Percentiles rank a stretch among this genome's conserved stretches.
Conservation (phyloP, 1,140 invertebrate species). For the Cyphomyrmex costatus region DNA sequence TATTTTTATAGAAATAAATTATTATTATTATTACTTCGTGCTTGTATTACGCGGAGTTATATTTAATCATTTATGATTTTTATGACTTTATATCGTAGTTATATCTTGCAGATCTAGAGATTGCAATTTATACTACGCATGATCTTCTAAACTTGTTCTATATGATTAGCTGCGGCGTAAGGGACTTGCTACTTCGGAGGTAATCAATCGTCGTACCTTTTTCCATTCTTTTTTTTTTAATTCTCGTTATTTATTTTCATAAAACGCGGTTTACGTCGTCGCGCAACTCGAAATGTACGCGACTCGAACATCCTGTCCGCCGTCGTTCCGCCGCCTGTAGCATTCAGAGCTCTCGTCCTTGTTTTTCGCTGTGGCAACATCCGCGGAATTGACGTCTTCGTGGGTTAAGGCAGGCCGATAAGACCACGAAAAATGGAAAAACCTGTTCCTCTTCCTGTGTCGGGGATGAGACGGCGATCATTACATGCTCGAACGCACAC, state of each 20-base stretch:
- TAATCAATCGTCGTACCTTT: conserved; percentile 33
- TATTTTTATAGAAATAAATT: not conserved
- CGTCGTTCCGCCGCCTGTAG: conserved; percentile 8
- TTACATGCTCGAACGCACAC: conserved; percentile 74
- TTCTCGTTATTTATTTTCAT: conserved; percentile 22
- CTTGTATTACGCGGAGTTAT: not conserved
- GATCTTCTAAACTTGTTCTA: conserved; percentile 9
- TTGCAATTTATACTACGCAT: conserved; percentile 11
- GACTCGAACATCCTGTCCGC: conserved; percentile 33
- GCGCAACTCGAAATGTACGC: conserved; percentile 31
- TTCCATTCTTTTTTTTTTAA: too few relatives aligned
- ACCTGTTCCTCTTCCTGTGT: conserved; percentile 81
- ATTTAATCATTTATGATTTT: not conserved
- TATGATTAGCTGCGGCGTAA: conserved; percentile 21
- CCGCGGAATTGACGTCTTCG: conserved; percentile 72
- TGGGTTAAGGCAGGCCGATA: conserved; percentile 78
- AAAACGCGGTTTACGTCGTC: conserved; percentile 25
- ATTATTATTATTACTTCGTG: not conserved
- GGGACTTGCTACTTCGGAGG: not conserved
- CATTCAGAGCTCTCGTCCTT: conserved; percentile 43
- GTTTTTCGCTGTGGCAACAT: conserved; percentile 63
- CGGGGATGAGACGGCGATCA: conserved; percentile 71
- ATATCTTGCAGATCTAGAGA: conserved; percentile 2
- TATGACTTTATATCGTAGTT: not conserved
- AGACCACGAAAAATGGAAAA: conserved; percentile 78